Evolutionary conservation across 2,113 vertebrate genomes (phyloP).

Genomic region (Zosterops lateralis): DNA sequence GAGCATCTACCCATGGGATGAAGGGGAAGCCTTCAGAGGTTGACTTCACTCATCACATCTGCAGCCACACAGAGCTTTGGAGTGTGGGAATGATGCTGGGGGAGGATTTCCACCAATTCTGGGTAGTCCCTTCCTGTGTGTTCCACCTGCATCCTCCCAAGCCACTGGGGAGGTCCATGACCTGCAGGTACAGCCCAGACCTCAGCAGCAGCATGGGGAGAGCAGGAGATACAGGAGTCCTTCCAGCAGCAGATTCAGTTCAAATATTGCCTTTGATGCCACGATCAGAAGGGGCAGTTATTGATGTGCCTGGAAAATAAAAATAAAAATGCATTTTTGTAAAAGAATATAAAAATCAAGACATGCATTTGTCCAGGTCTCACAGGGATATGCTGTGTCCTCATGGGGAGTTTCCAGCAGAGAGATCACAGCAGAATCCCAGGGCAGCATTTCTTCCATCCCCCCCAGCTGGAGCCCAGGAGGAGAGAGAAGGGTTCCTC

Average conservation of each 20-base stretch:
- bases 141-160: neutral
- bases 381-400: neutral
- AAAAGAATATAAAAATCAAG: neutral
- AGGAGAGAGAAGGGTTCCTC: neutral
- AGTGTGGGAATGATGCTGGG: neutral
- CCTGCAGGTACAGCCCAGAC: neutral
- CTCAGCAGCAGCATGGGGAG: neutral
- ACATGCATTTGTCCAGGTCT: no score
- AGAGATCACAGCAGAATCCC: neutral
- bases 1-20: rapidly evolving
- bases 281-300: neutral
- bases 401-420: neutral
- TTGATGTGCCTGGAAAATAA: neutral
- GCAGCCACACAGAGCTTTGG: neutral
- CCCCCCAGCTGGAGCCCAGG: neutral
- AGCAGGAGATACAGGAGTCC: neutral
- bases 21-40: neutral
- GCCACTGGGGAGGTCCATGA: neutral
- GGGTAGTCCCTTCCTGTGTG: neutral
- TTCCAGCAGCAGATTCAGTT: neutral
- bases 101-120: neutral
- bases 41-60: neutral
- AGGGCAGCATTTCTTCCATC: neutral
- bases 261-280: neutral
- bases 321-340: neutral